phyloP scores from a whole-genome alignment of 2,888 invertebrate genomes.

The Xylota sylvarum region DNA sequence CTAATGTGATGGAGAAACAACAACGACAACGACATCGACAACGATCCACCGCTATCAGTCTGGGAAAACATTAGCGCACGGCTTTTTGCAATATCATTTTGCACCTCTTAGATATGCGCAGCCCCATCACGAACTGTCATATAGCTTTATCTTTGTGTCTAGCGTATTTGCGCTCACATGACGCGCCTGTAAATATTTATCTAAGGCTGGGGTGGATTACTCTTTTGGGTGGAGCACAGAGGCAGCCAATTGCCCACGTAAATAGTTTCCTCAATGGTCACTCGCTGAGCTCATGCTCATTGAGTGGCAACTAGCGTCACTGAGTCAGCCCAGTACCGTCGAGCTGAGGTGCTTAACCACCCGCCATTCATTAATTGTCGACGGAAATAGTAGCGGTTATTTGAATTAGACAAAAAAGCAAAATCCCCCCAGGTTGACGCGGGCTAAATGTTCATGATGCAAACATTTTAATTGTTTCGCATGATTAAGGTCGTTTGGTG shows the following conservation, averaged over 20 bases:
- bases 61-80: slow-evolving; percentile 8
- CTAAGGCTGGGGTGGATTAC: slow-evolving; percentile 25
- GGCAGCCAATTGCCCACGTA: slow-evolving; percentile 45
- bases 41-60: slow-evolving; percentile 1
- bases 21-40: no score
- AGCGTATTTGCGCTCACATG: slow-evolving; percentile 54
- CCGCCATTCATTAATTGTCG: slow-evolving; percentile 69
- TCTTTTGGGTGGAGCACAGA: slow-evolving; percentile 1
- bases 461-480: slow-evolving; percentile 37
- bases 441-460: slow-evolving; percentile 25
- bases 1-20: neutral
- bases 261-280: slow-evolving; percentile 59
- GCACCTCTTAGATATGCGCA: slow-evolving; percentile 20
- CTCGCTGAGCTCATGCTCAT: slow-evolving; percentile 62
- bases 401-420: slow-evolving; percentile 23
- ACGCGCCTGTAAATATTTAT: slow-evolving; percentile 56
- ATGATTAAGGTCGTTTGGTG: slow-evolving; percentile 15
- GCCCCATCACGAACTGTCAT: slow-evolving; percentile 7
- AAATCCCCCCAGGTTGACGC: neutral
- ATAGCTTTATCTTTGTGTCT: slow-evolving; percentile 6
- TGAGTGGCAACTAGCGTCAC: slow-evolving; percentile 59
- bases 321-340: slow-evolving; percentile 21
- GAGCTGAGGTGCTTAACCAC: slow-evolving; percentile 48
- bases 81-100: slow-evolving; percentile 12
- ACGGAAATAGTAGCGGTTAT: slow-evolving; percentile 60